Conservation (phyloP, 2,113 vertebrate species). For the Cardinalis cardinalis region DNA sequence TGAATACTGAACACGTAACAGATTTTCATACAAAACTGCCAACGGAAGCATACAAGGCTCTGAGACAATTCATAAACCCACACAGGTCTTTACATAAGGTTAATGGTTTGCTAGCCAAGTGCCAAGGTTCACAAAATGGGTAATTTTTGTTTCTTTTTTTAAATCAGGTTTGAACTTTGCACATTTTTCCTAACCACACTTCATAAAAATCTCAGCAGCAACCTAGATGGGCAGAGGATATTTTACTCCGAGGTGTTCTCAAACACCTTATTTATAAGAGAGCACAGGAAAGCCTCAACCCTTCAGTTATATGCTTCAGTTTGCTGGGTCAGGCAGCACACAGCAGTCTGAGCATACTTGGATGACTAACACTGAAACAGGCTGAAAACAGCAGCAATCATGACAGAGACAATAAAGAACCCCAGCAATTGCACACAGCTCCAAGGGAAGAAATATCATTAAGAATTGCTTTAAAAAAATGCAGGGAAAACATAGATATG, state of each 20-base stretch:
- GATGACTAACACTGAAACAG: not conserved
- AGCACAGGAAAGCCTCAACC: not conserved
- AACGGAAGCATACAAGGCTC: not conserved
- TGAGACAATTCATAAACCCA: not conserved
- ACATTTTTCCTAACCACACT: not conserved
- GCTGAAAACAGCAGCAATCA: slow-evolving; percentile 11
- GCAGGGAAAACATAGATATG: not conserved
- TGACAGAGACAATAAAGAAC: slow-evolving; percentile 29
- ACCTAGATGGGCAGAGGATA: not conserved
- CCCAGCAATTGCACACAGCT: not conserved
- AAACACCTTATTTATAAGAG: not conserved
- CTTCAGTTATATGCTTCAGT: not conserved
- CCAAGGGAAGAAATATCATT: not conserved
- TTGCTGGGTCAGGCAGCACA: slow-evolving; percentile 1
- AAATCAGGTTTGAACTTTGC: not conserved
- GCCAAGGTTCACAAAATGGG: not conserved
- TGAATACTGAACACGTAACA: not conserved
- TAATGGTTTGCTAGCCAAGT: slow-evolving; percentile 29
- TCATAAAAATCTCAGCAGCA: not conserved
- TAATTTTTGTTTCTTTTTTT: not conserved
- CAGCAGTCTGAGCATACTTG: not conserved
- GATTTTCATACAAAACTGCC: not conserved
- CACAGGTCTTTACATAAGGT: not conserved
- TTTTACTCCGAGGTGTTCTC: not conserved
- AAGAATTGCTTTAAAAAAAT: not conserved